Evolutionary conservation across 2,888 invertebrate species (phyloP).

Genomic region (Colletes collaris): DNA sequence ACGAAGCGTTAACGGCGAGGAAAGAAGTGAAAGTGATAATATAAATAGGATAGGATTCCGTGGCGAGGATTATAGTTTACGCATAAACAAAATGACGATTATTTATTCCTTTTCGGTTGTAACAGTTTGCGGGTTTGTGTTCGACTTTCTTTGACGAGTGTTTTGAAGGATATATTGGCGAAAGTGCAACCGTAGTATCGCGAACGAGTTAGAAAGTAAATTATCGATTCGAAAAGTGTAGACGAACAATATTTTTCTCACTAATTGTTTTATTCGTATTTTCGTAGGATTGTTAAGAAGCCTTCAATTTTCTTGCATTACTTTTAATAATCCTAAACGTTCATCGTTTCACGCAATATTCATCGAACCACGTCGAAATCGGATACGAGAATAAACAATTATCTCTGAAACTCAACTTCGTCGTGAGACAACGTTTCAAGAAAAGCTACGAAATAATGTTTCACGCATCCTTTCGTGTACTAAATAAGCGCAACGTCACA

Average conservation of each 20-base stretch:
- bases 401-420: neutral
- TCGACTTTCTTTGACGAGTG: neutral
- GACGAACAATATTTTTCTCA: neutral
- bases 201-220: neutral
- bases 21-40: constrained; percentile 40
- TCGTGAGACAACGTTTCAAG: neutral
- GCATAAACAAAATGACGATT: constrained; percentile 27
- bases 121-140: constrained; percentile 11
- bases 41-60: constrained; percentile 27
- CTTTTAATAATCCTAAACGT: no score
- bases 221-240: neutral
- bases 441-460: neutral
- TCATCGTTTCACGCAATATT: no score
- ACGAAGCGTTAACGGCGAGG: constrained; percentile 17
- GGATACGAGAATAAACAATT: neutral
- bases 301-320: no score
- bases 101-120: constrained; percentile 57
- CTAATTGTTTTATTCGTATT: neutral
- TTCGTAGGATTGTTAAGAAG: no score
- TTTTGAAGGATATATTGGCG: neutral
- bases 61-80: constrained; percentile 37
- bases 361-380: neutral
- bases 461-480: neutral
- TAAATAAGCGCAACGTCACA: neutral
- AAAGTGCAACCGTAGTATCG: constrained; percentile 24